Evolutionary conservation across 1,140 invertebrate species (phyloP).

Genomic region (Camponotus pennsylvanicus): DNA sequence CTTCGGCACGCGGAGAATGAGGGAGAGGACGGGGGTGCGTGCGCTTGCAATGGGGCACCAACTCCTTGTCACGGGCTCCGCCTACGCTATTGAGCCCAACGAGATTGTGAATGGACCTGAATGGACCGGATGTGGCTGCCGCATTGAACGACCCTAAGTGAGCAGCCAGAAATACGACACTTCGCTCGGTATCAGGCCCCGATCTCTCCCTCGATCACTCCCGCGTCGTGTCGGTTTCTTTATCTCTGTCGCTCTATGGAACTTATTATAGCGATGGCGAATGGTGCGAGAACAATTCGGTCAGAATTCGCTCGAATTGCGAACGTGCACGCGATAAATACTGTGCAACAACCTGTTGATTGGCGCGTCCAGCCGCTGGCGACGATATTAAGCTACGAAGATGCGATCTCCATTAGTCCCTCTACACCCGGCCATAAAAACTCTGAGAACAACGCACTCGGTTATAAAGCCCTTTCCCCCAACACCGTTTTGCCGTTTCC

Average conservation of each 20-base stretch:
- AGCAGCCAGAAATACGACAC: constrained; percentile 81
- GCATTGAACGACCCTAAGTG: constrained; percentile 77
- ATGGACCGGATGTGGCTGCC: constrained; percentile 82
- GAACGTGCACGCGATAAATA: background rate
- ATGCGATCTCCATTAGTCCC: background rate
- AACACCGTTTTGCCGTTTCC: background rate
- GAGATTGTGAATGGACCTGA: constrained; percentile 69
- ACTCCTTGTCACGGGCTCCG: constrained; percentile 72
- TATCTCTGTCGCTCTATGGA: constrained; percentile 64
- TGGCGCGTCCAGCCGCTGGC: background rate
- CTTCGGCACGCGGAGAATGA: background rate
- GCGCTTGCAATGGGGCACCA: constrained; percentile 70
- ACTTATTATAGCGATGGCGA: constrained; percentile 52
- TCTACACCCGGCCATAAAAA: background rate
- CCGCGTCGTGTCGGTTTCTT: constrained; percentile 49
- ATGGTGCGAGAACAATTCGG: constrained; percentile 14
- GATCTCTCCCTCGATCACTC: constrained; percentile 68
- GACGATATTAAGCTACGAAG: constrained; percentile 7
- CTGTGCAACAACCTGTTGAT: constrained; percentile 53
- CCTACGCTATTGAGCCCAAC: constrained; percentile 71
- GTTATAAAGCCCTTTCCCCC: background rate
- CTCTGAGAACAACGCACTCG: background rate
- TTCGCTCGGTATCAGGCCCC: constrained; percentile 64
- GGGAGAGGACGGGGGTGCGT: constrained; percentile 52
- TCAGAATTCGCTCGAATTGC: background rate